Percentiles rank a stretch among this genome's conserved stretches.
phyloP scores from a whole-genome alignment of 2,797 vertebrate genomes.

The Saguinus oedipus region DNA sequence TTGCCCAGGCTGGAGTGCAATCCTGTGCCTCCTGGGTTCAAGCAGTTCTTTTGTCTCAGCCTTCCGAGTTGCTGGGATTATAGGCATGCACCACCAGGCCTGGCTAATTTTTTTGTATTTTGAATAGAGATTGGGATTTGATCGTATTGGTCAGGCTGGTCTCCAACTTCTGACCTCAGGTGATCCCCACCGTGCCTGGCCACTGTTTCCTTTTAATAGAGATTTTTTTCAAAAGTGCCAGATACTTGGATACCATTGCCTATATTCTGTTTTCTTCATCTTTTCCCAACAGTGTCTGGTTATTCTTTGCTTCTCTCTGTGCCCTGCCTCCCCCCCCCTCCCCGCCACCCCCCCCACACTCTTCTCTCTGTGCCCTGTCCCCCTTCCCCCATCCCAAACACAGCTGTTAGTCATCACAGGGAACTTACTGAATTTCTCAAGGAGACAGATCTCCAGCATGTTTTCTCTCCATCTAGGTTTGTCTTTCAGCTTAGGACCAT shows the following conservation, averaged over 20 bases:
- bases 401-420: not conserved
- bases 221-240: not conserved
- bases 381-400: not conserved
- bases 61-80: not conserved
- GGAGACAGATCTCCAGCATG: not conserved
- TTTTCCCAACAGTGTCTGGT: not conserved
- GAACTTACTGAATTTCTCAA: not conserved
- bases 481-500: not conserved
- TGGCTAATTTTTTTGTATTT: not conserved
- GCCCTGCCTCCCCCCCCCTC: not conserved
- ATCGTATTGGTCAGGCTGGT: not conserved
- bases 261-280: constrained; percentile 36
- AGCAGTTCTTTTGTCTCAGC: not conserved
- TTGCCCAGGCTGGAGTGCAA: not conserved
- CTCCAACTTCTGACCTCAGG: not conserved
- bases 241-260: not conserved
- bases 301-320: not conserved
- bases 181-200: not conserved
- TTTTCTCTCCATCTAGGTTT: constrained; percentile 4
- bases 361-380: not conserved
- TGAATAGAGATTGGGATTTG: not conserved
- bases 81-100: not conserved
- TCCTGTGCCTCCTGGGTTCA: not conserved
- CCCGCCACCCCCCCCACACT: no score
- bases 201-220: constrained; percentile 51